Base-by-base conservation (phyloP, 2,888 invertebrate genomes). In the Exephanes ischioxanthus region DNA sequence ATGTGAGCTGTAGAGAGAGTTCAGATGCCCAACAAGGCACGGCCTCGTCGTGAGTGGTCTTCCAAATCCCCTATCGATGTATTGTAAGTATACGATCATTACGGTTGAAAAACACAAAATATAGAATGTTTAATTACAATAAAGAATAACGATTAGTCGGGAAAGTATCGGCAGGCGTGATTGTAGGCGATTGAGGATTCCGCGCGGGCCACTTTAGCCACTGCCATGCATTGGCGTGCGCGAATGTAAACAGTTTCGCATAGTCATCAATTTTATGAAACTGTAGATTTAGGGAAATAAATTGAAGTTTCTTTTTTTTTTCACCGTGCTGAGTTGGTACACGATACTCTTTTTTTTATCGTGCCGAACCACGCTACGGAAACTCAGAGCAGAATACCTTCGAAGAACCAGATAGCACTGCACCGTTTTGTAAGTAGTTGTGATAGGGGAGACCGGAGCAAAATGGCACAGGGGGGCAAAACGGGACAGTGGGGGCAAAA, bases 21-120 rank as follows among this genome's bases (percentile, higher is more conserved):
- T 88, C 91, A 91, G 89, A 93, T 93, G 93, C 91, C 92, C 91
- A 90, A 89, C 90, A 91, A 93, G 91, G 91, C 91, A 87, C 91
- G 92, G 93, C 91, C 92, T 91, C 93, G 92, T 92, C 92, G 90
- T 90, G 92, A 92, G 91, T 93, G 93, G 93, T 91, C 91, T 89
- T 90, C 91, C 89, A 90, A 91, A 89, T 93, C 91, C 90, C 91
- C 92, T 84, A 91, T 92, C 91, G 90, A 93, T 93, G 92, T 93
- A 89, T 91, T 93, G 93, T 93, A 84, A 93, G 93, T 93, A 89
- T 71, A 37, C 45, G 53, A 51, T 33, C 41, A 26, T 73, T 53
- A 5, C 3, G n/a, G 22, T 58, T 48, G 68, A 3, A 11, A 41
- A 11, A 11, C 11, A 11, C 11, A 41, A 41, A 41, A 11, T 3